Conservation (phyloP, 30 jellyfish, hydroid and myxozoan species). For the Calvadosia cruxmelitensis region DNA sequence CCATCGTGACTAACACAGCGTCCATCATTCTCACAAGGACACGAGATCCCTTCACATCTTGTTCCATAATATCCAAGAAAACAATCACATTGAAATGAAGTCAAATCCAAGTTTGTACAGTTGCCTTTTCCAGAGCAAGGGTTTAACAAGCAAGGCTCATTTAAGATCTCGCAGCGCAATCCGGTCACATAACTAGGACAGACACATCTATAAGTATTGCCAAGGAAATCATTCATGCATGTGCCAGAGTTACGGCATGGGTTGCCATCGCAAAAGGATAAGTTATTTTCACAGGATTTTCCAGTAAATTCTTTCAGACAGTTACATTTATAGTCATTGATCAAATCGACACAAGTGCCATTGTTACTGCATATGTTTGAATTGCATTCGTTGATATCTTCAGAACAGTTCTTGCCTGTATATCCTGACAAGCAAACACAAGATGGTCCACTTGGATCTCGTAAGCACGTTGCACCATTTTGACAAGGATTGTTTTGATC, state of each 20-base stretch:
- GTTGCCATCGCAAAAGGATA: constrained; percentile 34
- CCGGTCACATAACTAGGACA: constrained; percentile 61
- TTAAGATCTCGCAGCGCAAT: constrained; percentile 42
- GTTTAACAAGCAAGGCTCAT: constrained; percentile 43
- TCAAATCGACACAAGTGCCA: constrained; percentile 49
- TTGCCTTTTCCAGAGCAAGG: constrained; percentile 54
- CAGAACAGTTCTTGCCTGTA: constrained; percentile 67
- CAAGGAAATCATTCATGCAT: constrained; percentile 25
- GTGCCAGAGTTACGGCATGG: constrained; percentile 64
- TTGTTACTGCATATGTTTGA: constrained; percentile 63
- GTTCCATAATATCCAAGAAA: constrained; percentile 49
- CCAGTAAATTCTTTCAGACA: constrained; percentile 58
- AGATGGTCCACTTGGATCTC: constrained; percentile 12
- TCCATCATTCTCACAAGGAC: constrained; percentile 63
- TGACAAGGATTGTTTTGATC: constrained; percentile 30
- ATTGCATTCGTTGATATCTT: constrained; percentile 53
- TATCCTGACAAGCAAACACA: constrained; percentile 57
- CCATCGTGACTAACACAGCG: constrained; percentile 21
- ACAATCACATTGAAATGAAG: constrained; percentile 33
- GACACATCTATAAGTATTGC: constrained; percentile 33
- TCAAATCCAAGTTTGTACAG: constrained; percentile 19
- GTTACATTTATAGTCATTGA: constrained; percentile 29
- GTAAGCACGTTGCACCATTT: constrained; percentile 55
- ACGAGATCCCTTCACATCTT: constrained; percentile 28
- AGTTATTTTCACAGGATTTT: constrained; percentile 24